Conservation (phyloP, 2,113 vertebrate genomes). For the Thalassoma bifasciatum region DNA sequence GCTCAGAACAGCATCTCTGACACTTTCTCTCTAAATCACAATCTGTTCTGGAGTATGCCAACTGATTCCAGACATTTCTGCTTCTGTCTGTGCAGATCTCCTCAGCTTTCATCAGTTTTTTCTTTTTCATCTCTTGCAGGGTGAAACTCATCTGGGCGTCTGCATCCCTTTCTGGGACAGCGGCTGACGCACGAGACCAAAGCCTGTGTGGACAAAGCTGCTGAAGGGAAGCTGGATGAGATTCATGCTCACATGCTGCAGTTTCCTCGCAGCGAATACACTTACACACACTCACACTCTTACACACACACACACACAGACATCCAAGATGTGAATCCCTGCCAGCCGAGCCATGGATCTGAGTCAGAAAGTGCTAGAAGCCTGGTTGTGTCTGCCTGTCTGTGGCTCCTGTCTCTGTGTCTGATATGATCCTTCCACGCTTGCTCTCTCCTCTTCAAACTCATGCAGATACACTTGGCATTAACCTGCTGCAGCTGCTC, state of each 20-base stretch:
- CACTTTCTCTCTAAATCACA: not conserved
- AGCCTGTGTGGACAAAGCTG: constrained; percentile 53
- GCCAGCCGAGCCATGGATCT: constrained; percentile 59
- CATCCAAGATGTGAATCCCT: constrained; percentile 37
- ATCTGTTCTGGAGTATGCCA: not conserved
- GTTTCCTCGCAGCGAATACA: constrained; percentile 14
- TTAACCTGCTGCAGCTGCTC: constrained; percentile 17
- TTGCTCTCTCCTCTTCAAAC: constrained; percentile 17
- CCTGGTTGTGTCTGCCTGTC: constrained; percentile 42
- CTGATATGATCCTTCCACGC: constrained; percentile 19
- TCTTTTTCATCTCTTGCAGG: constrained; percentile 10
- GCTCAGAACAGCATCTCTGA: not conserved
- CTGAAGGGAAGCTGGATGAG: constrained; percentile 58
- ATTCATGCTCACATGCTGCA: constrained; percentile 47
- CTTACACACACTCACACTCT: constrained; percentile 7
- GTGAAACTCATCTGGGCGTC: constrained; percentile 39
- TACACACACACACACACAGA: constrained; percentile 1
- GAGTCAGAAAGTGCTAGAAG: constrained; percentile 56
- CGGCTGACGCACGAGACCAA: constrained; percentile 49
- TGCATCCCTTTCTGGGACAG: constrained; percentile 46
- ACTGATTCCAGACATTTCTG: constrained; percentile 17
- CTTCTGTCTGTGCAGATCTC: constrained; percentile 17
- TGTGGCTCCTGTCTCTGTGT: not conserved
- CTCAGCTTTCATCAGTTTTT: constrained; percentile 24
- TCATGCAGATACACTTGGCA: constrained; percentile 32